phyloP scores from a whole-genome alignment of 2,888 invertebrate genomes.

The Tetramorium bicarinatum region DNA sequence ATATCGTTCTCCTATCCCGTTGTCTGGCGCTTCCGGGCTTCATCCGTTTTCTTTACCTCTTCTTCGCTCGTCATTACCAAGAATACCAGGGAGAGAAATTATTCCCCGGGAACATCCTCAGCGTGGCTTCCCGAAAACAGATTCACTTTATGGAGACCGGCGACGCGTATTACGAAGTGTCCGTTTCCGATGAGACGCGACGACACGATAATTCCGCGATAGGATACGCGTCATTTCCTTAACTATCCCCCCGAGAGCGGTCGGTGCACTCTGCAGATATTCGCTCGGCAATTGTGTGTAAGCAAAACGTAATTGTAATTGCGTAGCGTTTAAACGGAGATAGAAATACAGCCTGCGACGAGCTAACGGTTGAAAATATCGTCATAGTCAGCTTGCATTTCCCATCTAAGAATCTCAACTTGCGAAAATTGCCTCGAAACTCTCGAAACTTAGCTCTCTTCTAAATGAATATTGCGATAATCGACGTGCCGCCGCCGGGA shows the following conservation, averaged over 20 bases:
- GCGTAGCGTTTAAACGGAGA: conserved; percentile 18
- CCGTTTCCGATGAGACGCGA: conserved; percentile 9
- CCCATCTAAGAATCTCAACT: conserved; percentile 14
- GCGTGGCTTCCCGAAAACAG: conserved; percentile 16
- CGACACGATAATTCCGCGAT: not conserved
- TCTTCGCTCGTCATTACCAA: not conserved
- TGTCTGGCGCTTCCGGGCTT: conserved; percentile 54
- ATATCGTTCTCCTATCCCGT: conserved; percentile 50
- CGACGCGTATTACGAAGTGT: not conserved
- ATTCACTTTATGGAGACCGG: conserved; percentile 7
- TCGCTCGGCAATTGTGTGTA: conserved; percentile 2
- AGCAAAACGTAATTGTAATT: conserved; percentile 25
- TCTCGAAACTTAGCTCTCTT: conserved; percentile 43
- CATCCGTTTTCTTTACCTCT: conserved; percentile 20
- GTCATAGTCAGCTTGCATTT: conserved; percentile 10
- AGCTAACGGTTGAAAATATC: conserved; percentile 9
- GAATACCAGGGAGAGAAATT: not conserved
- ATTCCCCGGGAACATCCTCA: not conserved
- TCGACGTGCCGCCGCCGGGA: not conserved
- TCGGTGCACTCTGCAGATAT: not conserved
- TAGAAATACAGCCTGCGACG: not conserved
- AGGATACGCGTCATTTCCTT: conserved; percentile 30
- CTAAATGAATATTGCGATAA: conserved; percentile 40
- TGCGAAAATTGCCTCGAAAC: conserved; percentile 12
- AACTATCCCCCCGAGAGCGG: not conserved